phyloP scores from a whole-genome alignment of 2,888 invertebrate species.

The Limulus polyphemus region DNA sequence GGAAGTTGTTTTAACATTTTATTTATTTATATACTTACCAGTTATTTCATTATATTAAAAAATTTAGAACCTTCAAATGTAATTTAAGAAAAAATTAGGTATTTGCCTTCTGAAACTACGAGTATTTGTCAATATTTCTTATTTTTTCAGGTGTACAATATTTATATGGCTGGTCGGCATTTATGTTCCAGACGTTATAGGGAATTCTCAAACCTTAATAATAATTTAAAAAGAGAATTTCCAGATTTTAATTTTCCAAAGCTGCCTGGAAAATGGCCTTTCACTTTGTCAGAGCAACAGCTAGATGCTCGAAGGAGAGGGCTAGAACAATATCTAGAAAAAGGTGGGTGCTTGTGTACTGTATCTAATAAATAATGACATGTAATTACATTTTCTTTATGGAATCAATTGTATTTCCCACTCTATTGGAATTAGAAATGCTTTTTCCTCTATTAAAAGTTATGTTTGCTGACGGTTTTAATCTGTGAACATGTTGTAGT shows the following conservation, averaged over 20 bases:
- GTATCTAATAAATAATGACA: neutral
- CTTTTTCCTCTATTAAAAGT: neutral
- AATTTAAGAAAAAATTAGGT: too few relatives aligned
- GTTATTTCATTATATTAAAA: too few relatives aligned
- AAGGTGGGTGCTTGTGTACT: conserved; percentile 39
- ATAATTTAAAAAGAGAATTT: conserved; percentile 82
- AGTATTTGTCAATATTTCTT: too few relatives aligned
- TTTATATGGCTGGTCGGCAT: conserved; percentile 97
- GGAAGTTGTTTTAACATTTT: too few relatives aligned
- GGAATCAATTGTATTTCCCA: neutral
- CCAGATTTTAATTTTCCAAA: conserved; percentile 92
- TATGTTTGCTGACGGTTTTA: neutral
- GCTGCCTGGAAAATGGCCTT: conserved; percentile 97
- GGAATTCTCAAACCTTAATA: conserved; percentile 83
- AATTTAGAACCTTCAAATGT: too few relatives aligned
- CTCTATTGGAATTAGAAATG: neutral
- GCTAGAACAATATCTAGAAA: conserved; percentile 93
- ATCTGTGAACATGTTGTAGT: too few relatives aligned
- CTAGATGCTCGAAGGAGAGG: conserved; percentile 85
- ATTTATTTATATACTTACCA: too few relatives aligned
- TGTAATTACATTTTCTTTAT: neutral
- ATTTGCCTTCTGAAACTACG: too few relatives aligned
- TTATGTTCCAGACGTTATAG: conserved; percentile 90
- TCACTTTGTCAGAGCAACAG: conserved; percentile 91
- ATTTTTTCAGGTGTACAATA: conserved; percentile 58